Base-by-base conservation (phyloP, 92 coral and sea anemone genomes). In the Ricordea florida region DNA sequence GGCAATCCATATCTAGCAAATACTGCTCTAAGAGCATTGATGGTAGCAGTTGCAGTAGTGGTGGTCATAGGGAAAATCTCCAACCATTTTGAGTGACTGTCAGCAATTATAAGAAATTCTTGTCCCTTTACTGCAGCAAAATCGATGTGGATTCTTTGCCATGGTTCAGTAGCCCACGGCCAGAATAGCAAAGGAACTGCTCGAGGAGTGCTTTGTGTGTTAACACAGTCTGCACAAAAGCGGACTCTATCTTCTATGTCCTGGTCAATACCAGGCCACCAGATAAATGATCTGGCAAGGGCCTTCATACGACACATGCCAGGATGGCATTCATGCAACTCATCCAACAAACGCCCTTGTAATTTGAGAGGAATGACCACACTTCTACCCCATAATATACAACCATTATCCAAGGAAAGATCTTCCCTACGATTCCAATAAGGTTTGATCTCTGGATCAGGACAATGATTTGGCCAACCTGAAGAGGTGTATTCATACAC, bases 31-130 rank as follows among this genome's bases (percentile, higher is more conserved):
- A 41, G 72, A 28, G 28, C 33, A 21, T 66, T 15, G 16, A 79
- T 59, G 35, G 85, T 68, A 43, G 78, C 62, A 68, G 71, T 28
- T 34, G 68, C 64, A 27, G 85, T 68, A 34, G 68, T 78, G 17
- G 48, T 51, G 16, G 47, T 42, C 71, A 56, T 79, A 14, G 78
- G 85, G 18, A 79, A 48, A 13, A 72, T 68, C 37, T 81, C 67
- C 45, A 81, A 53, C 81, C 87, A 81, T 66, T 82, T 82, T 5
- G 87, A 82, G 58, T 82, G 78, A 28, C 76, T 48, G 46, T 82
- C 87, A 44, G 64, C 43, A 23, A 82, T 46, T 26, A 82, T 14
- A 20, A 82, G 42, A 57, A 82, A 73, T 61, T 61, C 69, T 42
- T 73, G 73, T 24, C 82, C 82, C 76, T 75, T 82, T 24, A 37